These are phyloP conservation scores for Papilio helenus DNA, from an alignment of 1,140 invertebrate genomes.

Conservation along the genomic window DNA sequence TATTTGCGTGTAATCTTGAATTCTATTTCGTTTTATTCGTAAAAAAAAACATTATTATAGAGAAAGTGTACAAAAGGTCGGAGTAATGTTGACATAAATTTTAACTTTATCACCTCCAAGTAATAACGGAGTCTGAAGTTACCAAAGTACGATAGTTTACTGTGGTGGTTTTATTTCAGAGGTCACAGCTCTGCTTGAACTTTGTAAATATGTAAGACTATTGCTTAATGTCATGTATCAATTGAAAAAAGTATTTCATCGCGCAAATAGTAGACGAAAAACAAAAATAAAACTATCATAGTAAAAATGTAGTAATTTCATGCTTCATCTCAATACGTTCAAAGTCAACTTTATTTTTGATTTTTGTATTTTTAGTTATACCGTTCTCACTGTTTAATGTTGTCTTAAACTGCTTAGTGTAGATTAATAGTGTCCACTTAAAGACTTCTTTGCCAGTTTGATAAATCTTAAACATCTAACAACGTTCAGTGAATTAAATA, in stretches of 20 bases:
- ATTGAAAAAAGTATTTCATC: too few relatives aligned
- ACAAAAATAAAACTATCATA: too few relatives aligned
- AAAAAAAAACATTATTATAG: not conserved
- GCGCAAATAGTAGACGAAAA: too few relatives aligned
- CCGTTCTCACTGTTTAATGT: too few relatives aligned
- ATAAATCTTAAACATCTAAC: not conserved
- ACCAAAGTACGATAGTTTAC: not conserved
- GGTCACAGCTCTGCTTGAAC: not conserved
- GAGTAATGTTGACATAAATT: slow-evolving; percentile 19
- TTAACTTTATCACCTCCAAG: slow-evolving; percentile 16
- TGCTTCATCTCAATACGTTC: too few relatives aligned
- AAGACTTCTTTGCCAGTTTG: too few relatives aligned
- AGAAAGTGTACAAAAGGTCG: slow-evolving; percentile 3
- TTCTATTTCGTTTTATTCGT: not conserved
- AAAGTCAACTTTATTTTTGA: too few relatives aligned
- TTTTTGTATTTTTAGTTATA: too few relatives aligned
- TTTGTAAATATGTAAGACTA: not conserved
- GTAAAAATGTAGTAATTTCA: too few relatives aligned
- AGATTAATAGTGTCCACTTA: too few relatives aligned
- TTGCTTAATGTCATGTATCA: too few relatives aligned
- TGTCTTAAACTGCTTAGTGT: too few relatives aligned
- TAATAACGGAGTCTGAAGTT: slow-evolving; percentile 10
- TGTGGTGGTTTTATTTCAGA: not conserved
- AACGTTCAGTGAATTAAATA: slow-evolving; percentile 16
- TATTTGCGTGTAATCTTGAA: not conserved